Evolutionary conservation across 2,888 invertebrate species (phyloP), one percentile per base, ranked within the genome.

Genomic region (Drosophila emarginata): DNA sequence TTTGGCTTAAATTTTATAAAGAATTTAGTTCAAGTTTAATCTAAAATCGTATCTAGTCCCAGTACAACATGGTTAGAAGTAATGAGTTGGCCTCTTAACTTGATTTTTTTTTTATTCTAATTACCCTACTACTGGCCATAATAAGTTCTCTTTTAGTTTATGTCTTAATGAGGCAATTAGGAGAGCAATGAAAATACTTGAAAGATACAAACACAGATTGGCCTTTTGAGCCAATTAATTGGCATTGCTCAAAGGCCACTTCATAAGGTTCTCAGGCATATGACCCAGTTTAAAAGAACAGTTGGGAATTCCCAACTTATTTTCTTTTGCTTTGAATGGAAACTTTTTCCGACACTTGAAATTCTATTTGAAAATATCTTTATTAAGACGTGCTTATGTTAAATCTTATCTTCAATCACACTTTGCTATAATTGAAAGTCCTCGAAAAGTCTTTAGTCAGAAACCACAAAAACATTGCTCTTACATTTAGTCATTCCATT

Each of bases 111-210:
- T 67, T 73, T 64, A 69, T 79, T 77, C 80, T 77, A 77, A 77
- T 80, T 85, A 76, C 73, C 61, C 67, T 40, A 26, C 18, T 11
- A 45, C 45, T 26, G 36, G 21, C 62, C 21, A 45, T 51, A 12
- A 5, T 14, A 66, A 51, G 40, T 59, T 54, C 59, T 53, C 45
- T 61, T 61, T 39, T 40, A 60, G 32, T 61, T 71, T 61, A 59
- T 53, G 51, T 50, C 40, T 39, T 78, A 78, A 77, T 73, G 77
- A 67, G 73, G 78, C 71, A 77, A 79, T 79, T 79, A 85, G 80
- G 68, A 72, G 60, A 64, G 68, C 58, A 36, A 36, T 71, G 45
- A 12, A 28, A 15, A 15, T 39, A 40, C 39, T 56, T 59, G 37
- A 51, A 28, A 37, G 58, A 64, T 56, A 59, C 36, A 54, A 37